These are phyloP conservation scores for Megaleporinus macrocephalus DNA, from an alignment of 2,113 vertebrate genomes.

Conservation along the genomic window DNA sequence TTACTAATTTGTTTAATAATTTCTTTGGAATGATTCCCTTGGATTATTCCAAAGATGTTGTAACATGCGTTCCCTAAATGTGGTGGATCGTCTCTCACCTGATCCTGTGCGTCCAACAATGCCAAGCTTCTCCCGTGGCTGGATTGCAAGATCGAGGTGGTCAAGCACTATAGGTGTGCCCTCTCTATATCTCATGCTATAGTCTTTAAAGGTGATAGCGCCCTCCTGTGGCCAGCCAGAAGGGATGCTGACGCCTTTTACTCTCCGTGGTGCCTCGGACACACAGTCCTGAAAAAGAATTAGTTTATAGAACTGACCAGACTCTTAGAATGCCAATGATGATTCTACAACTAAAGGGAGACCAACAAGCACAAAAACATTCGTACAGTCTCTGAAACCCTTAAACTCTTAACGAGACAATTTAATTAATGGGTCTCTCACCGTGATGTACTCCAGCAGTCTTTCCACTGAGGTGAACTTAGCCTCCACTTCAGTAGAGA, in stretches of 20 bases:
- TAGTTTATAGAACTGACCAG: not conserved
- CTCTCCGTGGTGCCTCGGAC: constrained; percentile 70
- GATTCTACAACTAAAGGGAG: too few relatives aligned
- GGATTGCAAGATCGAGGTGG: constrained; percentile 71
- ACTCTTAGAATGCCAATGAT: not conserved
- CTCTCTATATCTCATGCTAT: constrained; percentile 81
- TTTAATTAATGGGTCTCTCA: constrained; percentile 49
- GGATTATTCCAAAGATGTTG: too few relatives aligned
- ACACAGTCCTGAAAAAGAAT: constrained; percentile 69
- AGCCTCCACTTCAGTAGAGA: constrained; percentile 77
- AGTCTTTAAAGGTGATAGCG: constrained; percentile 78
- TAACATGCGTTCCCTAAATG: too few relatives aligned
- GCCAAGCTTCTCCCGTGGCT: constrained; percentile 78
- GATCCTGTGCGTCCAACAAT: constrained; percentile 84
- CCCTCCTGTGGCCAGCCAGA: constrained; percentile 75
- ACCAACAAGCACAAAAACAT: not conserved
- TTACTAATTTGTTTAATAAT: too few relatives aligned
- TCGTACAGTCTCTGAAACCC: not conserved
- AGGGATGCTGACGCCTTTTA: constrained; percentile 64
- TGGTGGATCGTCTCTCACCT: constrained; percentile 60
- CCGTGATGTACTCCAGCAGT: constrained; percentile 75
- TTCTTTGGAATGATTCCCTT: too few relatives aligned
- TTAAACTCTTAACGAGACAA: not conserved
- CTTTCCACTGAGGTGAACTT: constrained; percentile 83
- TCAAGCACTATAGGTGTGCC: constrained; percentile 79